Evolutionary conservation across 1,140 invertebrate genomes (phyloP).

Genomic region (Drosophila pallidifrons): DNA sequence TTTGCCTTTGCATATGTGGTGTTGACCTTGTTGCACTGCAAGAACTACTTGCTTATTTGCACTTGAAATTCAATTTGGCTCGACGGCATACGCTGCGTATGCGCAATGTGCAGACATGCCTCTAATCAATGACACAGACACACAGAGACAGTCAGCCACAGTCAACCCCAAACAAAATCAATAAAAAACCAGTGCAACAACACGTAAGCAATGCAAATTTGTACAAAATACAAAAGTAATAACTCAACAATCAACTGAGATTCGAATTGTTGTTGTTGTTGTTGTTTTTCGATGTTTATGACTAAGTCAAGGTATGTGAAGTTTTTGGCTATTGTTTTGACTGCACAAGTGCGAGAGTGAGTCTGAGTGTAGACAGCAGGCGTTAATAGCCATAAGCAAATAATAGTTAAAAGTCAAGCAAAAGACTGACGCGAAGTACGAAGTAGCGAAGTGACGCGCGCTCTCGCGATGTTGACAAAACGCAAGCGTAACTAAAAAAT

Average conservation of each 20-base stretch:
- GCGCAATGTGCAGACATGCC: conserved; percentile 54
- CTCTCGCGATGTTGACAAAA: conserved; percentile 79
- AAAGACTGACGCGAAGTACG: conserved; percentile 29
- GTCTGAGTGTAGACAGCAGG: conserved; percentile 35
- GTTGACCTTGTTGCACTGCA: conserved; percentile 38
- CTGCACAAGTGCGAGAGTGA: conserved; percentile 11
- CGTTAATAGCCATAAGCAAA: conserved; percentile 49
- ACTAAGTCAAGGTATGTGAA: conserved; percentile 63
- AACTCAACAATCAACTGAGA: conserved; percentile 44
- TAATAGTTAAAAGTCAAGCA: conserved; percentile 39
- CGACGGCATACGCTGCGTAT: conserved; percentile 63
- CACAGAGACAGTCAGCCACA: not conserved
- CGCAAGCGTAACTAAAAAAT: conserved; percentile 82
- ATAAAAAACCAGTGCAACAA: conserved; percentile 42
- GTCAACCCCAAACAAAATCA: conserved; percentile 32
- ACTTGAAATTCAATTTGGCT: conserved; percentile 65
- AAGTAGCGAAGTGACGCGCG: conserved; percentile 44
- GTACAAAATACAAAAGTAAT: conserved; percentile 21
- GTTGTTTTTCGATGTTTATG: conserved; percentile 31
- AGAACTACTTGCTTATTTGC: conserved; percentile 24
- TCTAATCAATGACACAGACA: conserved; percentile 41
- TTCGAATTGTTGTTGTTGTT: conserved; percentile 1
- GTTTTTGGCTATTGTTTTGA: conserved; percentile 35
- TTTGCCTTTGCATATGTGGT: conserved; percentile 8
- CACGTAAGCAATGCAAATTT: conserved; percentile 43